Evolutionary conservation across 2,888 invertebrate genomes (phyloP), one percentile per base, ranked within the genome.

Genomic region (Seira musarum): DNA sequence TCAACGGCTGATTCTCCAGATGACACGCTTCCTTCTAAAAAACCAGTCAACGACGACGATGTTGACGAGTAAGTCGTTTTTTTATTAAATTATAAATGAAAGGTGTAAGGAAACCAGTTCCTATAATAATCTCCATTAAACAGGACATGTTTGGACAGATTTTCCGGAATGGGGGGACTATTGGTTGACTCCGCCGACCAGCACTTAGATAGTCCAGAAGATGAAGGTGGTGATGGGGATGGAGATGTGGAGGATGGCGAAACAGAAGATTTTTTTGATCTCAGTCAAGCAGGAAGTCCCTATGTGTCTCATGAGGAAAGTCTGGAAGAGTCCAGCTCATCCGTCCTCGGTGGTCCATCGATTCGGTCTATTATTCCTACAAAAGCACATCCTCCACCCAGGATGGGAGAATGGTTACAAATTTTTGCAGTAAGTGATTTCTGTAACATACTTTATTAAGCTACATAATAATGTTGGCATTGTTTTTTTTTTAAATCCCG

Each of bases 301-400:
- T 74, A 65, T 30, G 69, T 69, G 1, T 35, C 60, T n/a, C 79
- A 76, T 46, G 68, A 67, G 66, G 74, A 77, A n/a, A 24, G 71
- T 22, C 1, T 61, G 35, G 72, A 61, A 61, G 74, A 80, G 6
- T 57, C 68, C 10, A 68, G 73, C 53, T 65, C 81, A 30, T 76
- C 76, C 77, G 71, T 74, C 75, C 76, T 75, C 19, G 49, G 69
- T 35, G 71, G 79, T 35, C 67, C 78, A n/a, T 66, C 74, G 10
- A 69, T 76, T 65, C 75, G 84, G 73, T 79, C 82, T 73, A 89
- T 93, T 40, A 93, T 93, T 87, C 93, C 94, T 60, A 93, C 94
- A n/a, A 93, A 93, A 88, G 93, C 93, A 87, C 93, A 94, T 90
- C 94, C 94, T 75, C 94, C 95, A 10, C 93, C 93, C 3, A 94